phyloP scores from a whole-genome alignment of 2,888 invertebrate species.

The Eueremaeus valkanovi region DNA sequence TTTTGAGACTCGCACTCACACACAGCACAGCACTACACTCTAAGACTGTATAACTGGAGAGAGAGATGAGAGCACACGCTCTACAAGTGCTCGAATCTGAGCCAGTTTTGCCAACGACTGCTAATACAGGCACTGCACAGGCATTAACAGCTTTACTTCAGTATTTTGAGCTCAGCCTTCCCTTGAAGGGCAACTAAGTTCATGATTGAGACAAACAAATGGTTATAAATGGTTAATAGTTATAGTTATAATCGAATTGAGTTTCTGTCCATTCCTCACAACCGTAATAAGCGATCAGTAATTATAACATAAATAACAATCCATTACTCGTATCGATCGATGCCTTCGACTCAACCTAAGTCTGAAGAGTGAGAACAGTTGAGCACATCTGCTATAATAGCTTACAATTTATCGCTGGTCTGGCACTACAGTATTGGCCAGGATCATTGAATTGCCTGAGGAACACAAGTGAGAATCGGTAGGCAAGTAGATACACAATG shows the following conservation, averaged over 20 bases:
- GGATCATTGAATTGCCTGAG: background rate
- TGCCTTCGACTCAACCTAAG: constrained; percentile 5
- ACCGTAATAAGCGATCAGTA: background rate
- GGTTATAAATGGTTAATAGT: too few relatives aligned
- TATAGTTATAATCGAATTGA: too few relatives aligned
- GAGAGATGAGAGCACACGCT: constrained; percentile 14
- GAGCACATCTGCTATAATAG: constrained; percentile 23
- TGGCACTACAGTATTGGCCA: background rate
- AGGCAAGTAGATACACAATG: background rate
- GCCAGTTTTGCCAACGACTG: constrained; percentile 26
- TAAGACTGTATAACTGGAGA: background rate
- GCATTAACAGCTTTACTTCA: constrained; percentile 20
- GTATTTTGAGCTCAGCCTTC: constrained; percentile 28
- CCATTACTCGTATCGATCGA: too few relatives aligned
- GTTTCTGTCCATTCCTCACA: too few relatives aligned
- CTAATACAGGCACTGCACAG: background rate
- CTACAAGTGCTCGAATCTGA: constrained; percentile 27
- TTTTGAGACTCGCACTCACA: background rate
- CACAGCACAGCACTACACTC: background rate
- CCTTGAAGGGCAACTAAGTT: constrained; percentile 30
- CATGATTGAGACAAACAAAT: constrained; percentile 19
- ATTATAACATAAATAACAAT: background rate
- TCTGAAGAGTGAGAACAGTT: background rate
- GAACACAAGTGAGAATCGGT: too few relatives aligned
- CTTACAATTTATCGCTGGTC: background rate